Evolutionary conservation across 1,140 invertebrate genomes (phyloP), one percentile per base, ranked within the genome.

Genomic region (Muscidifurax raptorellus): DNA sequence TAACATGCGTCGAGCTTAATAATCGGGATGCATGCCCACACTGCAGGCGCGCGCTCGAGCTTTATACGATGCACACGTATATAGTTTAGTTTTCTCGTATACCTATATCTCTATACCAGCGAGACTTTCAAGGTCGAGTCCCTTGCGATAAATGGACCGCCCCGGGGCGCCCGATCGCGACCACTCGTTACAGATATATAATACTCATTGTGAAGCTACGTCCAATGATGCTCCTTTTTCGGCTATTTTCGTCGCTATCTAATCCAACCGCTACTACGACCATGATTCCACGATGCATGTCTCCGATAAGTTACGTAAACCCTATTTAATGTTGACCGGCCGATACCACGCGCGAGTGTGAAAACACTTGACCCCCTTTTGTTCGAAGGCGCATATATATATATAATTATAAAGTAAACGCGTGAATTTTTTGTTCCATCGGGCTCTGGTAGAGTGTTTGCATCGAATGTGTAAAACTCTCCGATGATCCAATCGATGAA

Each of bases 351-450:
- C 52, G 5, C 15, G 18, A 59, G 52, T 59, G 22, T 59, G 32
- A 79, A 66, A 79, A 67, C 64, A 79, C 77, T 79, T 79, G 77
- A 79, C 77, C 77, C 64, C 64, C 27, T 79, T 79, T 67, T 25
- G 74, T 36, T 22, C 71, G 71, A 36, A n/a, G 40, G 12, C 30
- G 22, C 22, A 59, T 18, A 18, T 59, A 22, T 59, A 22, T n/a
- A 59, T 59, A 59, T 0, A 22, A 22, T n/a, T n/a, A 59, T 59
- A 59, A 0, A 22, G 52, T n/a, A 18, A 59, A n/a, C 52, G 52
- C 52, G 27, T 30, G 27, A 59, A 30, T 77, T 30, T 30, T 59
- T 64, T 15, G 30, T 59, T 32, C 75, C n/a, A 77, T 77, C 52
- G 15, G 44, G 7, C 12, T 47, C 44, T 47, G 44, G n/a, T n/a